Conservation (phyloP, 2,113 vertebrate genomes). For the Clarias batrachus region DNA sequence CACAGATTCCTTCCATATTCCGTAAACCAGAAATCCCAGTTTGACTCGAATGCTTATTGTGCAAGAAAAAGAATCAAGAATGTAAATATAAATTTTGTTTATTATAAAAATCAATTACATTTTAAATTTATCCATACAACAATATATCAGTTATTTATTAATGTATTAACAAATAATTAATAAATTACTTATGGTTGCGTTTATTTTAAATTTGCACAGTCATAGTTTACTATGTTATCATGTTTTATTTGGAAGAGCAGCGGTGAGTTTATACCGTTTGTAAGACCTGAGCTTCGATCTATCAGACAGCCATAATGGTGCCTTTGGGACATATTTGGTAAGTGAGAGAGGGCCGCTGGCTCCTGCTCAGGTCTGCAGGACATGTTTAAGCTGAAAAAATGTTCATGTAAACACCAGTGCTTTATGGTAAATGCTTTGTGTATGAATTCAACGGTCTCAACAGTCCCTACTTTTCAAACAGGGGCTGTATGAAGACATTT, state of each 20-base stretch:
- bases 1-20: too few species aligned
- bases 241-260: not conserved
- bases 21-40: too few species aligned
- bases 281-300: not conserved
- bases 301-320: not conserved
- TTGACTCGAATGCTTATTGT: not conserved
- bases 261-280: not conserved
- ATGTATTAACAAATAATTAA: not conserved
- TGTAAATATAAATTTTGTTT: not conserved
- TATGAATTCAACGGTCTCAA: not conserved
- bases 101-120: not conserved
- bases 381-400: slow-evolving; percentile 29
- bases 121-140: not conserved
- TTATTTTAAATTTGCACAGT: not conserved
- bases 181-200: not conserved
- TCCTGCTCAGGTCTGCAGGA: slow-evolving; percentile 14
- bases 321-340: slow-evolving; percentile 45
- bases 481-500: not conserved
- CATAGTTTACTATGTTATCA: not conserved
- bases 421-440: slow-evolving; percentile 27
- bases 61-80: not conserved
- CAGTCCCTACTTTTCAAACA: not conserved
- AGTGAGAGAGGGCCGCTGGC: not conserved
- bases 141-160: not conserved
- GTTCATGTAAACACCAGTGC: slow-evolving; percentile 25